A percentile compares a stretch with the other conserved stretches of the same genome.
These are phyloP conservation scores for Petrosia ficiformis DNA, from an alignment of 37 sponge, comb jelly and placozoan species.

Conservation along the genomic window DNA sequence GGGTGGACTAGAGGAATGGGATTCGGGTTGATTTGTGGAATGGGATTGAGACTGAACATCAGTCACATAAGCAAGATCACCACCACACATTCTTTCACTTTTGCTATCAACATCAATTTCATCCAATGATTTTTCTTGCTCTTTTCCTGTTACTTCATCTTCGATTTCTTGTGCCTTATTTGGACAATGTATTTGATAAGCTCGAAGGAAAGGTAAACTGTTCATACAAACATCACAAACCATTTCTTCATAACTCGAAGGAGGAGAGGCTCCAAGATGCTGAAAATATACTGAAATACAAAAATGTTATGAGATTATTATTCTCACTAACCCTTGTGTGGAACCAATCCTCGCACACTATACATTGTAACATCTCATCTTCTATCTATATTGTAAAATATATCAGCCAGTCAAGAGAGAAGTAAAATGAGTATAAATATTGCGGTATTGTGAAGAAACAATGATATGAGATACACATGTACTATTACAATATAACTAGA, in stretches of 20 bases:
- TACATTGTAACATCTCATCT: conserved; percentile 95
- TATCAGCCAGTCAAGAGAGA: no score
- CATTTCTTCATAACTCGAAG: conserved; percentile 68
- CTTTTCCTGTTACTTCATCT: not conserved
- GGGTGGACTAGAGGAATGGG: not conserved
- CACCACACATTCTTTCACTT: no score
- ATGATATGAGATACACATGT: no score
- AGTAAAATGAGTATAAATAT: no score
- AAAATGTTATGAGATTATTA: not conserved
- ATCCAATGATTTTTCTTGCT: not conserved
- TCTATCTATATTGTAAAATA: conserved; percentile 58
- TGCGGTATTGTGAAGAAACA: no score
- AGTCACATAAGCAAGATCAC: no score
- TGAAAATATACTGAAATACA: no score
- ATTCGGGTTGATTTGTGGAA: not conserved
- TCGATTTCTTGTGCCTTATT: conserved; percentile 2
- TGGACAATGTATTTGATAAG: conserved; percentile 23
- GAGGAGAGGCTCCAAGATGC: conserved; percentile 61
- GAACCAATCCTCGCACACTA: conserved; percentile 98
- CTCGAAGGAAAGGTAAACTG: conserved; percentile 46
- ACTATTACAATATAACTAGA: no score
- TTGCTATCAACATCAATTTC: no score
- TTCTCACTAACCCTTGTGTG: conserved; percentile 73
- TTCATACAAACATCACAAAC: conserved; percentile 71
- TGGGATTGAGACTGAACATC: not conserved